Conservation (phyloP, 2,888 invertebrate species). For the Cephus spinipes region DNA sequence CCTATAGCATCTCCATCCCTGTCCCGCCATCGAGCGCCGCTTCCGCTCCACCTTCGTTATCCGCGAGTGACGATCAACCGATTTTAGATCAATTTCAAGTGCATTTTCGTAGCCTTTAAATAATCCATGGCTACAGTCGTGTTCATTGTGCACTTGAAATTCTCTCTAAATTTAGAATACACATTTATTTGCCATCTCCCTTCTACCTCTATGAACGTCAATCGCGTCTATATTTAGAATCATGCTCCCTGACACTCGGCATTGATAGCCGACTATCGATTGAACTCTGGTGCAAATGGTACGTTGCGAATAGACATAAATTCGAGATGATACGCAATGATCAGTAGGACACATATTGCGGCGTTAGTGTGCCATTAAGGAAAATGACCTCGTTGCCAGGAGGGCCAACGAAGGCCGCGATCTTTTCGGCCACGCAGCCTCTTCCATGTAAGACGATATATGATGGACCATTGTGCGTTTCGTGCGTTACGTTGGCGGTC, state of each 20-base stretch:
- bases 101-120: slow-evolving; percentile 12
- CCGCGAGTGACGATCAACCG: slow-evolving; percentile 7
- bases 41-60: neutral
- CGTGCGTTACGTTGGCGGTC: slow-evolving; percentile 36
- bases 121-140: slow-evolving; percentile 1
- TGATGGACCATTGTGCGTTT: slow-evolving; percentile 5
- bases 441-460: neutral
- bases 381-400: neutral
- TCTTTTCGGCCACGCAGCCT: slow-evolving; percentile 18
- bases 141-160: slow-evolving; percentile 1
- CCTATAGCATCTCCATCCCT: neutral
- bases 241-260: neutral
- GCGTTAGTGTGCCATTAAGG: neutral
- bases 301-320: neutral
- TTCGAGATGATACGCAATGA: neutral
- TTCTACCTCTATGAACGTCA: slow-evolving; percentile 15
- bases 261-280: neutral
- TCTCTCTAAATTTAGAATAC: slow-evolving; percentile 6
- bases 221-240: slow-evolving; percentile 23
- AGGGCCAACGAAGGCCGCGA: slow-evolving; percentile 25
- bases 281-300: neutral
- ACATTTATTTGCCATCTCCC: neutral
- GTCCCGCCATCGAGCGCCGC: neutral
- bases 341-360: neutral
- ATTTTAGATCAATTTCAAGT: slow-evolving; percentile 20